Percentiles rank a stretch among this genome's conserved stretches.
Conservation (phyloP, 1,140 invertebrate genomes). For the Anoplolepis gracilipes region DNA sequence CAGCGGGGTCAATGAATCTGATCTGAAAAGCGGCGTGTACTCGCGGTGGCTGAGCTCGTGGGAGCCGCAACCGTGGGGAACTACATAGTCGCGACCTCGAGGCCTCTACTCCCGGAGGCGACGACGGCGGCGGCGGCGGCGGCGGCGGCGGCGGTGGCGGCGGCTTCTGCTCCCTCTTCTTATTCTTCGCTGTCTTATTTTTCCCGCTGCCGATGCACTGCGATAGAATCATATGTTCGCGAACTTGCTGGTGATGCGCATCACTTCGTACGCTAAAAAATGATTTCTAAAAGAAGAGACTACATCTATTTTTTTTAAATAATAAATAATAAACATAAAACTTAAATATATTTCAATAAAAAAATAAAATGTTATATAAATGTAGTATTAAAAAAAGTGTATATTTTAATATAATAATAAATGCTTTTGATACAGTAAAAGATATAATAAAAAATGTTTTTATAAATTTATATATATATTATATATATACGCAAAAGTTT, state of each 20-base stretch:
- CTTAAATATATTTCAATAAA: neutral
- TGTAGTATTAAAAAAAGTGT: neutral
- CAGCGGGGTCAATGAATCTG: conserved; percentile 81
- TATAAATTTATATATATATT: too few species aligned
- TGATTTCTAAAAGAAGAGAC: neutral
- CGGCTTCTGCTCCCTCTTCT: conserved; percentile 38
- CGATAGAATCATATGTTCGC: conserved; percentile 23
- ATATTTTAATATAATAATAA: neutral
- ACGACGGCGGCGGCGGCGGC: conserved; percentile 27
- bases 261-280: neutral
- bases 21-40: conserved; percentile 77
- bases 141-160: conserved; percentile 43
- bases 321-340: neutral
- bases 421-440: too few species aligned
- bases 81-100: conserved; percentile 76
- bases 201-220: conserved; percentile 16
- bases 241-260: neutral
- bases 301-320: neutral
- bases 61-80: conserved; percentile 69
- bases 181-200: conserved; percentile 39
- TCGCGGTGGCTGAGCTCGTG: conserved; percentile 74
- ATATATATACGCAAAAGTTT: too few species aligned
- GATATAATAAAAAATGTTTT: neutral
- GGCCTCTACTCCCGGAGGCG: conserved; percentile 70
- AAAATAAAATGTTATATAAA: neutral